Conservation (phyloP, 2,113 vertebrate genomes). For the Pampusana beccarii region DNA sequence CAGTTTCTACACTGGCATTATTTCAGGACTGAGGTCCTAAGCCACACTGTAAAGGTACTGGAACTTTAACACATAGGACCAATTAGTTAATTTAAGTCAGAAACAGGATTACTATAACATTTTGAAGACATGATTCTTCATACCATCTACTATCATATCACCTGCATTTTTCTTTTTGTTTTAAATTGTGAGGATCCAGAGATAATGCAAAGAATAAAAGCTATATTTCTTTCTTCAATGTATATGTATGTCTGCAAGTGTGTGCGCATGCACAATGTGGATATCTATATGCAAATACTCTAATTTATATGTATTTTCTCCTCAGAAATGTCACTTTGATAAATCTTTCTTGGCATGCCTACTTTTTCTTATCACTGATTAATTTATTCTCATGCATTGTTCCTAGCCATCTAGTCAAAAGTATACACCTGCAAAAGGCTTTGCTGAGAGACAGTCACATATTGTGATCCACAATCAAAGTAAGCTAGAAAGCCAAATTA, state of each 20-base stretch:
- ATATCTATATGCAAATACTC: not conserved
- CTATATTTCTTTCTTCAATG: not conserved
- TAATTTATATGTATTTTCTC: not conserved
- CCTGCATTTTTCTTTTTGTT: not conserved
- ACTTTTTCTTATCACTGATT: not conserved
- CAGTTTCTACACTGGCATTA: not conserved
- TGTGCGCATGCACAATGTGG: not conserved
- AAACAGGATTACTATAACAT: not conserved
- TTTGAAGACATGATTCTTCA: not conserved
- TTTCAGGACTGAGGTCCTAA: not conserved
- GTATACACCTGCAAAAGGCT: constrained; percentile 54
- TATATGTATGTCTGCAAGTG: not conserved
- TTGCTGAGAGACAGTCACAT: constrained; percentile 56
- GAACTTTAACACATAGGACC: not conserved
- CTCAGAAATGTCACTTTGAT: not conserved
- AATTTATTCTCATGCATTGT: not conserved
- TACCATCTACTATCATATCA: not conserved
- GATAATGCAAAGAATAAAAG: not conserved
- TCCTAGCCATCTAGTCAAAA: not conserved
- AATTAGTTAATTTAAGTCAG: not conserved
- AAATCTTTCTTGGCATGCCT: not conserved
- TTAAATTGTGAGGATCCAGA: not conserved
- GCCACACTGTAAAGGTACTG: not conserved
- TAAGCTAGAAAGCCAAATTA: constrained; percentile 64
- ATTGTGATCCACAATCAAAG: constrained; percentile 60